These are phyloP conservation scores for Sciaenops ocellatus DNA, from an alignment of 2,797 vertebrate species.

Conservation along the genomic window DNA sequence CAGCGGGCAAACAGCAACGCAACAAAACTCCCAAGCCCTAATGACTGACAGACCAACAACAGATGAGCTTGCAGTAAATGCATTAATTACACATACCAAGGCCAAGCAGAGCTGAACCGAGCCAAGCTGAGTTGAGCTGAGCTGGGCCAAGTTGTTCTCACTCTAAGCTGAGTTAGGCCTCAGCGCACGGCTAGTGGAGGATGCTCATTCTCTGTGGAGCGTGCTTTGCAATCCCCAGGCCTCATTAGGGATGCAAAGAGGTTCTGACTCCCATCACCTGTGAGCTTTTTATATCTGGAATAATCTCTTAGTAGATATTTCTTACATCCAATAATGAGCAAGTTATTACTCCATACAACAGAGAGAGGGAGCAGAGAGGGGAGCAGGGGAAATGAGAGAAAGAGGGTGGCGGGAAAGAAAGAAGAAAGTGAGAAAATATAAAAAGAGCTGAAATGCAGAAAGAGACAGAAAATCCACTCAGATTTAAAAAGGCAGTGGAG, in stretches of 20 bases:
- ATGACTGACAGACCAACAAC: conserved; percentile 70
- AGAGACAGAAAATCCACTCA: conserved; percentile 33
- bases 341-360: conserved; percentile 83
- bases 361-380: conserved; percentile 48
- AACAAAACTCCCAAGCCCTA: conserved; percentile 66
- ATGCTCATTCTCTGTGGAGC: conserved; percentile 69
- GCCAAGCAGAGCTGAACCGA: conserved; percentile 64
- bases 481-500: conserved; percentile 44
- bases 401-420: conserved; percentile 1
- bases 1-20: conserved; percentile 48
- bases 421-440: conserved; percentile 27
- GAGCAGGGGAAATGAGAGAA: conserved; percentile 17
- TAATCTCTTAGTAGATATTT: conserved; percentile 86
- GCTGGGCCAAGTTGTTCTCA: conserved; percentile 48
- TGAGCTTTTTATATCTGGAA: conserved; percentile 84
- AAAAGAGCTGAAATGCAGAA: conserved; percentile 35
- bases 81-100: conserved; percentile 80
- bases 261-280: conserved; percentile 81
- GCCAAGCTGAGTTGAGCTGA: conserved; percentile 42
- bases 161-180: conserved; percentile 65
- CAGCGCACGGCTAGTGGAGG: conserved; percentile 53
- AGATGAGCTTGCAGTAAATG: conserved; percentile 78
- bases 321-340: conserved; percentile 83
- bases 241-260: conserved; percentile 83
- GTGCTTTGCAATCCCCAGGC: conserved; percentile 72